A percentile compares a stretch with the other conserved stretches of the same genome.
These are phyloP conservation scores for Halcyon malimbica DNA, from an alignment of 2,113 vertebrate genomes.

Conservation along the genomic window DNA sequence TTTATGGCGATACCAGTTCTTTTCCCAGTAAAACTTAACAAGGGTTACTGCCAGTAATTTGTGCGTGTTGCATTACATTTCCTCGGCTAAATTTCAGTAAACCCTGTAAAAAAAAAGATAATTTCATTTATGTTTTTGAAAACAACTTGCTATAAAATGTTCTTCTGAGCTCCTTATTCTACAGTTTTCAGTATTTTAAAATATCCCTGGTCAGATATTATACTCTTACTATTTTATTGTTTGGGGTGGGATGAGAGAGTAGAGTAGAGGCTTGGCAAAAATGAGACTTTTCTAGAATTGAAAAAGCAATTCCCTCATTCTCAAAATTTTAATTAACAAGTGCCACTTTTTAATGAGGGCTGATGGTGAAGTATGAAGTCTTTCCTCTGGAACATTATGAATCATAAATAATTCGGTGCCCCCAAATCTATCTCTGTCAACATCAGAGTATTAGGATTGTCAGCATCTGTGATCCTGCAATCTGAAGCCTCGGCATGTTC, in stretches of 20 bases:
- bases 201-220: background rate
- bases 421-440: background rate
- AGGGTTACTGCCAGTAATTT: background rate
- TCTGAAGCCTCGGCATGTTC: background rate
- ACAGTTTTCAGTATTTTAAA: background rate
- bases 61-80: background rate
- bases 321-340: background rate
- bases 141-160: background rate
- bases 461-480: background rate
- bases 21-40: background rate
- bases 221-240: background rate
- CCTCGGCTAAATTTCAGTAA: background rate
- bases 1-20: background rate
- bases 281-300: background rate
- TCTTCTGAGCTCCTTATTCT: background rate
- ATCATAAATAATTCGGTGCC: slow-evolving; percentile 2
- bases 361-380: background rate
- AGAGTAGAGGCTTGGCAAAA: background rate
- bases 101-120: background rate
- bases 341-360: background rate
- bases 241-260: background rate
- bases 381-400: background rate
- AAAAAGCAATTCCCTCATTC: background rate
- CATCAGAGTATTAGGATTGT: background rate
- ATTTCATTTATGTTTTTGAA: background rate